Evolutionary conservation across 2,888 invertebrate species (phyloP).

Genomic region (Uloborus plumipes): DNA sequence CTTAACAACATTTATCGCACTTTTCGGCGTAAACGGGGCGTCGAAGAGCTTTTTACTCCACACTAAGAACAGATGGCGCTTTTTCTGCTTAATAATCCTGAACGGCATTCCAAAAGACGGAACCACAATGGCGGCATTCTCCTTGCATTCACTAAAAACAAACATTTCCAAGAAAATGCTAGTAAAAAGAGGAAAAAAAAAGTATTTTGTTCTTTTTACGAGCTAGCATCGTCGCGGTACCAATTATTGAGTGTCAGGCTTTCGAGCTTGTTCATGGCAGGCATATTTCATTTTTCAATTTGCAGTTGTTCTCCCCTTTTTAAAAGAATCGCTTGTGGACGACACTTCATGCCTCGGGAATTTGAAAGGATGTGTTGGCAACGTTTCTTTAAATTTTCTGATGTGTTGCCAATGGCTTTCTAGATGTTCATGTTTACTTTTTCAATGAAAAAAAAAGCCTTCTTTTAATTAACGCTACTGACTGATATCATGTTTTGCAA

Average conservation of each 20-base stretch:
- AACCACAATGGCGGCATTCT: constrained; percentile 8
- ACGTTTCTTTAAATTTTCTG: constrained; percentile 8
- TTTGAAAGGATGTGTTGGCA: constrained; percentile 2
- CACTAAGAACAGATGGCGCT: too few relatives aligned
- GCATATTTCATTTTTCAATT: constrained; percentile 10
- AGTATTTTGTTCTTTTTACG: constrained; percentile 1
- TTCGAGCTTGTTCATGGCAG: not conserved
- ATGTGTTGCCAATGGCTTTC: not conserved
- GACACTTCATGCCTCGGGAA: constrained; percentile 6
- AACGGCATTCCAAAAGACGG: constrained; percentile 1
- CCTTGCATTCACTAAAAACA: not conserved
- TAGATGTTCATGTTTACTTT: not conserved
- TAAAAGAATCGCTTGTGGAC: constrained; percentile 2
- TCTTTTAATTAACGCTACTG: too few relatives aligned
- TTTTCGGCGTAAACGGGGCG: constrained; percentile 4
- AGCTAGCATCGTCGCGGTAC: constrained; percentile 1
- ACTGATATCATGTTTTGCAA: too few relatives aligned
- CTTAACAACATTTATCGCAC: constrained; percentile 1
- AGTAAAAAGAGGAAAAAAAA: not conserved
- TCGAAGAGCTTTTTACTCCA: not conserved
- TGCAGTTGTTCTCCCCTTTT: constrained; percentile 1
- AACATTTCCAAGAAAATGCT: constrained; percentile 2
- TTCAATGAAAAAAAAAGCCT: too few relatives aligned
- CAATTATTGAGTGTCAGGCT: constrained; percentile 3
- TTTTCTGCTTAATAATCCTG: constrained; percentile 2